These are phyloP conservation scores for Phoenicopterus ruber DNA, from an alignment of 2,113 vertebrate species.

Conservation along the genomic window DNA sequence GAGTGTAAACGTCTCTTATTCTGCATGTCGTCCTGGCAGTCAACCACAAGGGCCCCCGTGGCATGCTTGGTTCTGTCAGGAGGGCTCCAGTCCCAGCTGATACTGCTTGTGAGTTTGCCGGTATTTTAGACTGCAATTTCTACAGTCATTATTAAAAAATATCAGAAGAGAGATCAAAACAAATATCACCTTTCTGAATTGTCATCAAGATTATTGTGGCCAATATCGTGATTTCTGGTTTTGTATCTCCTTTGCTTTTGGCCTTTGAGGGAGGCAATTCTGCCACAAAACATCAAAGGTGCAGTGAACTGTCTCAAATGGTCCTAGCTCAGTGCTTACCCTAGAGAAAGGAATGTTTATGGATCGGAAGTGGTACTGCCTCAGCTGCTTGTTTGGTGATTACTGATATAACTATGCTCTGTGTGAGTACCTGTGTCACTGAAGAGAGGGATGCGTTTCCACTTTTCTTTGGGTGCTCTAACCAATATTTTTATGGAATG, in stretches of 20 bases:
- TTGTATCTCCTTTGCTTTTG: background rate
- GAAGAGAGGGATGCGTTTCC: background rate
- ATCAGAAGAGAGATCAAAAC: background rate
- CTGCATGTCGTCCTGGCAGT: background rate
- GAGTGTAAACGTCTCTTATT: background rate
- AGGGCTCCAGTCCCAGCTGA: background rate
- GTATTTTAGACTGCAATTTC: background rate
- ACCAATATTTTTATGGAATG: background rate
- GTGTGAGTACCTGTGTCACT: background rate
- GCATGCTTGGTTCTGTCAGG: background rate
- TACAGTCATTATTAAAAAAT: background rate
- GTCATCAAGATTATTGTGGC: background rate
- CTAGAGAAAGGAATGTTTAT: background rate
- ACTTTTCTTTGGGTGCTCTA: background rate
- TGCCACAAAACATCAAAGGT: background rate
- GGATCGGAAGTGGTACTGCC: background rate
- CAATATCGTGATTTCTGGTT: background rate
- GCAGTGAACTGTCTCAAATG: background rate
- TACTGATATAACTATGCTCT: background rate
- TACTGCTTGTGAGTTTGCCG: background rate
- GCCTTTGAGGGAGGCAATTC: background rate
- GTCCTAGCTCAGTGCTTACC: background rate
- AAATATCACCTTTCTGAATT: background rate
- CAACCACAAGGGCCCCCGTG: background rate
- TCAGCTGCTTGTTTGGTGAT: background rate